Evolutionary conservation across 2,888 invertebrate species (phyloP), one percentile per base, ranked within the genome.

Genomic region (Drosophila limbata): DNA sequence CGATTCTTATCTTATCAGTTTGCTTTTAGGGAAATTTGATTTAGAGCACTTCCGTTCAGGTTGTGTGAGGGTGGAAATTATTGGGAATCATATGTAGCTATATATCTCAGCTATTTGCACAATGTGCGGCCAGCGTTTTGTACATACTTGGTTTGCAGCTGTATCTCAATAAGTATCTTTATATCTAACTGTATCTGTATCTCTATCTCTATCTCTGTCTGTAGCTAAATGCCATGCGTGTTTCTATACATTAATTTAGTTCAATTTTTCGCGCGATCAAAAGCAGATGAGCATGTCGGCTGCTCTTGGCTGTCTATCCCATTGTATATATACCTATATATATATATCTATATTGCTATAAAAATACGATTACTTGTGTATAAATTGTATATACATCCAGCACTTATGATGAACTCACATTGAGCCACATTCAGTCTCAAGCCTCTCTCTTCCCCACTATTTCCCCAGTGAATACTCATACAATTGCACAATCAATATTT

Each of bases 251-350:
- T 88, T 86, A 88, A 86, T 88, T 86, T 81, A 84, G 89, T 88
- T 88, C 72, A 85, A 85, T 85, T 88, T 88, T 86, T 85, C 70
- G 86, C 86, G 88, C 86, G 88, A 84, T 88, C 89, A 77, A 76
- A 79, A 84, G 69, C 88, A 84, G 87, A 86, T 84, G 87, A 87
- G 83, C 84, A 86, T 86, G 81, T 86, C 84, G 74, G n/a, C 74
- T 56, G 74, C 42, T 66, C 62, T 52, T 55, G 44, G 15, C 62
- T 48, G 53, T 31, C 62, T 48, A 50, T 31, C 21, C 37, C 72
- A 83, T 78, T 83, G 70, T 83, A 69, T 59, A 60, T 57, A 67
- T 60, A 63, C 62, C 44, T 44, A 59, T 19, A 51, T 21, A 33
- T 50, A 63, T 51, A 33, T 55, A 55, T 51, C 28, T 63, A 37